Evolutionary conservation across 2,888 invertebrate species (phyloP).

Genomic region (Cheilosia urbana): DNA sequence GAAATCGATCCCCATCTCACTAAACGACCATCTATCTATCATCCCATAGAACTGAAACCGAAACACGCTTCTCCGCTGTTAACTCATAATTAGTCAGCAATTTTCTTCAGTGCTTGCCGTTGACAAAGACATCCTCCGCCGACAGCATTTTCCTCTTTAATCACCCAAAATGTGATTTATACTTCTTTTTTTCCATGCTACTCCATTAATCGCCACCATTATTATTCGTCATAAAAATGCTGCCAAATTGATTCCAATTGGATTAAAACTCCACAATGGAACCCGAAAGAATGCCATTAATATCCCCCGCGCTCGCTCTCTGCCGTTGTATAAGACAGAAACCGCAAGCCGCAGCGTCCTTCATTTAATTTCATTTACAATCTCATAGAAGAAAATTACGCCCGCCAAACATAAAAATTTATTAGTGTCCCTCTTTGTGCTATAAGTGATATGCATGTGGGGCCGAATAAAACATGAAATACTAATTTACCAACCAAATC

Average conservation of each 20-base stretch:
- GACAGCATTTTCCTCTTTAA: slow-evolving; percentile 65
- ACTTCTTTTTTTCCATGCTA: not conserved
- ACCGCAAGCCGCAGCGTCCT: slow-evolving; percentile 6
- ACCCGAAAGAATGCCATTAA: slow-evolving; percentile 53
- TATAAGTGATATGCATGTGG: not conserved
- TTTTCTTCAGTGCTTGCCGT: slow-evolving; percentile 28
- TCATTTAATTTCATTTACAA: slow-evolving; percentile 8
- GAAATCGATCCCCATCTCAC: too few relatives aligned
- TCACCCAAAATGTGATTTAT: slow-evolving; percentile 13
- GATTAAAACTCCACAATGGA: slow-evolving; percentile 65
- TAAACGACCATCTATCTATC: not conserved
- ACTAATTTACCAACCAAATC: slow-evolving; percentile 47
- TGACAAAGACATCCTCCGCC: slow-evolving; percentile 44
- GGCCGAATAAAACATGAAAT: slow-evolving; percentile 40
- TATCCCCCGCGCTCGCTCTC: not conserved
- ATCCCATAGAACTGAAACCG: not conserved
- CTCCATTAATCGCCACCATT: slow-evolving; percentile 56
- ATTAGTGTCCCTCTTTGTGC: not conserved
- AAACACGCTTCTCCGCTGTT: not conserved
- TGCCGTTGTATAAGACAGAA: slow-evolving; percentile 13
- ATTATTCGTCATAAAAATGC: slow-evolving; percentile 56
- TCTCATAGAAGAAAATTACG: slow-evolving; percentile 10
- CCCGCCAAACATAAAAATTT: slow-evolving; percentile 28
- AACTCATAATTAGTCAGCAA: slow-evolving; percentile 68
- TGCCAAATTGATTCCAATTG: slow-evolving; percentile 64